phyloP scores from a whole-genome alignment of 2,797 vertebrate species.

The Anniella stebbinsi region DNA sequence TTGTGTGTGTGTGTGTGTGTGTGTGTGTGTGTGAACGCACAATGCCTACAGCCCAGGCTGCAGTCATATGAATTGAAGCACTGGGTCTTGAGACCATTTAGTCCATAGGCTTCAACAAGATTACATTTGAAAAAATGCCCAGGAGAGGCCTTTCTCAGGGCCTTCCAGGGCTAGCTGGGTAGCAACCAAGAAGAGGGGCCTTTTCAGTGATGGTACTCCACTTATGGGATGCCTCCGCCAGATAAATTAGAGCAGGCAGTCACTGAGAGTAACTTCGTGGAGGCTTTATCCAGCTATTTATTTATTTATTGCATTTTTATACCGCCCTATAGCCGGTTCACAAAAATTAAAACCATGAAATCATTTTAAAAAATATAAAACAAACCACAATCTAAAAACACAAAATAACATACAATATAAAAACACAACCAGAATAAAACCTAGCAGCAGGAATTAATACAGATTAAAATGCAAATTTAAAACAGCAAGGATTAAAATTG shows the following conservation, averaged over 20 bases:
- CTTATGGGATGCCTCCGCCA: no score
- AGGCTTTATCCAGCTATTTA: neutral
- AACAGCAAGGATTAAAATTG: no score
- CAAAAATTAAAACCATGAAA: no score
- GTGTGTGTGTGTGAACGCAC: neutral
- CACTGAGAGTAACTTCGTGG: neutral
- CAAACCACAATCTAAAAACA: no score
- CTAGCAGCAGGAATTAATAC: no score
- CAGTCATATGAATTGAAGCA: neutral
- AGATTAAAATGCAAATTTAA: no score
- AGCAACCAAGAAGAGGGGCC: neutral
- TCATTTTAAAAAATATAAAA: no score
- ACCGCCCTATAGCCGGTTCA: no score
- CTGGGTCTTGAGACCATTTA: neutral
- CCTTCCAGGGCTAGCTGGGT: neutral
- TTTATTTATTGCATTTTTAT: no score
- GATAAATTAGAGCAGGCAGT: neutral
- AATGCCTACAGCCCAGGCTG: neutral
- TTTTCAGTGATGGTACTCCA: neutral
- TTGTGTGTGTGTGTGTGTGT: neutral
- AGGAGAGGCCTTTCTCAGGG: neutral
- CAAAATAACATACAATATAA: no score
- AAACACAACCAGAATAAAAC: no score
- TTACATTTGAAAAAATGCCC: neutral
- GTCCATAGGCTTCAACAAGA: neutral